Base-by-base conservation (phyloP, 2,113 vertebrate genomes). In the Orycteropus afer region DNA sequence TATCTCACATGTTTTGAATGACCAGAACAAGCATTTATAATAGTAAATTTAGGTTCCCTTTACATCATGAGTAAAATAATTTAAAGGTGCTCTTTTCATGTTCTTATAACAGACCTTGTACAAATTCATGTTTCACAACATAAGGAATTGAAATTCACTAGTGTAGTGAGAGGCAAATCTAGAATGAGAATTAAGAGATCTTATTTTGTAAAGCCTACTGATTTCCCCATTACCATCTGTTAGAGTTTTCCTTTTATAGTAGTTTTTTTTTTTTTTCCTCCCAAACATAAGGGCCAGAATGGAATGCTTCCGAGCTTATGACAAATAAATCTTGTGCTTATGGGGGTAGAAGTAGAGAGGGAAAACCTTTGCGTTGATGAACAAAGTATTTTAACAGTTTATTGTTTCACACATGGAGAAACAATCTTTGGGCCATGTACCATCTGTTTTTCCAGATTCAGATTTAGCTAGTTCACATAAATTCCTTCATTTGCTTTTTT, bases 351-450 rank as follows among this genome's bases (percentile, higher is more conserved):
- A 14, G 5, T n/a, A 51, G 53, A 90, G 12, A 34, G 11, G 22
- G 49, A 9, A 20, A 53, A 76, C n/a, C 10, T 55, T 29, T 37
- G 18, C 57, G 77, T 67, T 78, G 51, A 53, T 49, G 51, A 81
- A 82, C 25, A 92, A 80, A 84, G 32, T 4, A 59, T 86, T 86
- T 95, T 42, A 90, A 53, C 49, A 80, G 20, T 80, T 88, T 92
- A 63, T 65, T 79, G 37, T 90, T 92, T 92, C 65, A 78, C 83
- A 92, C 74, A 71, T 92, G 65, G 63, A 94, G 86, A 96, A 94
- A 86, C 25, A 59, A 90, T 91, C 17, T 74, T 94, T 47, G 76
- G 51, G 37, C 86, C 71, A 93, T 53, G 7, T 57, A 67, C 63
- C 65, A 93, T 59, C 71, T 95, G 42, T 65, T 93, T 87, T 92